Evolutionary conservation across 2,797 vertebrate genomes (phyloP), one percentile per base, ranked within the genome.

Genomic region (Xiphophorus birchmanni): DNA sequence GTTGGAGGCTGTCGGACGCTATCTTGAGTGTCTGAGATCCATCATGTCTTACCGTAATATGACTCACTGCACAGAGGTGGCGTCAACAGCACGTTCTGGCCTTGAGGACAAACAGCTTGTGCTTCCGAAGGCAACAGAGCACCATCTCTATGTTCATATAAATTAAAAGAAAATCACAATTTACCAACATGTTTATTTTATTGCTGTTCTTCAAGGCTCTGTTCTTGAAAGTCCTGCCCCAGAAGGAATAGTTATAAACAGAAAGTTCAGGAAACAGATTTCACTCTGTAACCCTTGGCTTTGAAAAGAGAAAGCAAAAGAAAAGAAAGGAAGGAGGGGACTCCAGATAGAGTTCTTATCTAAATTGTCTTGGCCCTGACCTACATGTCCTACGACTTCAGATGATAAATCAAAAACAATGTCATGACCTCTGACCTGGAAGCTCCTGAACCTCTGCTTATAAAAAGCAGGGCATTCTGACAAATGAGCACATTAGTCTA

Each of bases 281-380:
- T 91, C 84, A 88, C 81, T 89, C 81, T 87, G 63, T 82, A 79
- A 87, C 82, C 87, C 73, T 40, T 90, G 82, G 48, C 76, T 82
- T 82, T 84, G 67, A 89, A 87, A 84, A 81, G 83, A 86, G 83
- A 92, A 87, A 85, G 81, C 58, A 86, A 81, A 79, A 75, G 75
- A 89, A 82, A 74, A 42, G 83, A 82, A 85, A 85, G 87, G 87
- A 92, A 89, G 89, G 89, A 93, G 91, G 82, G 69, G 86, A 84
- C 88, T 84, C 80, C 84, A 88, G 91, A 93, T 91, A 92, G 84
- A 82, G 79, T 86, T 89, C 76, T 93, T 93, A 95, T 94, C 93
- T 94, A 93, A 95, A 95, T 95, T 92, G 93, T 92, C 92, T 94
- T 95, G 93, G 88, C 93, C 93, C 91, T 94, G 90, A 92, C 87